A percentile compares a stretch with the other conserved stretches of the same genome.
Evolutionary conservation across 2,797 vertebrate species (phyloP).

Genomic region (Siniperca scherzeri): DNA sequence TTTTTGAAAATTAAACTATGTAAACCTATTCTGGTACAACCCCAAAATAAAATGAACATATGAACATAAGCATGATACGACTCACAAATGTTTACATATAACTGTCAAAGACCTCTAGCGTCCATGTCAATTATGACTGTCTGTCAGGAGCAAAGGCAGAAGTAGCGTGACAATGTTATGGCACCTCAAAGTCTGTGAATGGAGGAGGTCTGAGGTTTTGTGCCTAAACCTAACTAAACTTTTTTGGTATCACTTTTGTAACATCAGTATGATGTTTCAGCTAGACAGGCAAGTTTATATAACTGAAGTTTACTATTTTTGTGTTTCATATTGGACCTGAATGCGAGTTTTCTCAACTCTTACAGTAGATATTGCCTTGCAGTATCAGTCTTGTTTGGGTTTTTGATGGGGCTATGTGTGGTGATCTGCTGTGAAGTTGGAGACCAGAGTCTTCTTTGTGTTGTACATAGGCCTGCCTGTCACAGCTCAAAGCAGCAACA

Average conservation of each 20-base stretch:
- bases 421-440: conserved; percentile 64
- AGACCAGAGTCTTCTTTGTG: conserved; percentile 60
- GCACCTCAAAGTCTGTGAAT: neutral
- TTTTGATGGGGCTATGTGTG: conserved; percentile 60
- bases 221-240: conserved; percentile 1
- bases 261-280: conserved; percentile 21
- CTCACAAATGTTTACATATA: neutral
- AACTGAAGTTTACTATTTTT: conserved; percentile 10
- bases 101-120: conserved; percentile 10
- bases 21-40: too few relatives aligned
- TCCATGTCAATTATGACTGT: conserved; percentile 4
- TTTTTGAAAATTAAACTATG: too few relatives aligned
- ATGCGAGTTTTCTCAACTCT: conserved; percentile 31
- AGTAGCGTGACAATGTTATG: neutral
- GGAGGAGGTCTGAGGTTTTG: neutral
- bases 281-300: conserved; percentile 10
- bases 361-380: conserved; percentile 25
- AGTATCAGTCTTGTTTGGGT: conserved; percentile 49
- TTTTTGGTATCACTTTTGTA: too few relatives aligned
- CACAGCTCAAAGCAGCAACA: conserved; percentile 69
- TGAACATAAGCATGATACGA: too few relatives aligned
- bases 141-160: neutral
- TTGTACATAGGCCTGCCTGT: conserved; percentile 70
- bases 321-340: conserved; percentile 30
- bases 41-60: too few relatives aligned